Evolutionary conservation across 2,113 vertebrate species (phyloP).

Genomic region (Geococcyx californianus): DNA sequence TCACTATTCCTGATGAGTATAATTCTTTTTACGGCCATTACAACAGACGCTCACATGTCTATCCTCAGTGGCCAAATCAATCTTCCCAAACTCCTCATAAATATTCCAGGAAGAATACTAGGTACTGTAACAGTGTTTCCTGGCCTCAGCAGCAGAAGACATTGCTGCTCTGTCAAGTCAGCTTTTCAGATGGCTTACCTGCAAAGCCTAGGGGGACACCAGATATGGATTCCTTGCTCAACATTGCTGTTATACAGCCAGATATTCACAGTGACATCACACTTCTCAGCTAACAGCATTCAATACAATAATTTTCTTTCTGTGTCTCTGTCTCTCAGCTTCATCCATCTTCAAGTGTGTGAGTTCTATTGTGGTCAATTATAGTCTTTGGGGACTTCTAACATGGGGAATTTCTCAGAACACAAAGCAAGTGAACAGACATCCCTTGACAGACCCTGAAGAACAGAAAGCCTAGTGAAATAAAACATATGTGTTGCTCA

Average conservation of each 20-base stretch:
- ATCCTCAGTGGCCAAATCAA: constrained; percentile 59
- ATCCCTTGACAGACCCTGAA: neutral
- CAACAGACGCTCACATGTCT: constrained; percentile 72
- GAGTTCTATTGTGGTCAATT: neutral
- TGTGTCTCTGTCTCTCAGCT: neutral
- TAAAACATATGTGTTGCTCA: neutral
- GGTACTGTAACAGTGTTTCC: neutral
- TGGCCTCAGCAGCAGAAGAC: neutral
- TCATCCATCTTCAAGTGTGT: neutral
- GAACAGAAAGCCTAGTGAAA: neutral
- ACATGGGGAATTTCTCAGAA: neutral
- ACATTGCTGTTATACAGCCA: neutral
- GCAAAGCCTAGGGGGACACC: neutral
- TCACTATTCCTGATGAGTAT: constrained; percentile 73
- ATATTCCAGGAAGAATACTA: constrained; percentile 45
- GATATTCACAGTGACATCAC: neutral
- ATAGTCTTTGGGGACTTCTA: neutral
- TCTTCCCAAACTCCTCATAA: constrained; percentile 57
- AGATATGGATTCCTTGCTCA: neutral
- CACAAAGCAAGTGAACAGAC: neutral
- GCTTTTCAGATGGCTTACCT: neutral
- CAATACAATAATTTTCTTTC: neutral
- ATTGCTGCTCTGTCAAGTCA: neutral
- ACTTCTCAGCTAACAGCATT: neutral
- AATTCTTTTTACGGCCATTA: constrained; percentile 73